Evolutionary conservation across 2,113 vertebrate genomes (phyloP).

Genomic region (Corythoichthys haematopterus): DNA sequence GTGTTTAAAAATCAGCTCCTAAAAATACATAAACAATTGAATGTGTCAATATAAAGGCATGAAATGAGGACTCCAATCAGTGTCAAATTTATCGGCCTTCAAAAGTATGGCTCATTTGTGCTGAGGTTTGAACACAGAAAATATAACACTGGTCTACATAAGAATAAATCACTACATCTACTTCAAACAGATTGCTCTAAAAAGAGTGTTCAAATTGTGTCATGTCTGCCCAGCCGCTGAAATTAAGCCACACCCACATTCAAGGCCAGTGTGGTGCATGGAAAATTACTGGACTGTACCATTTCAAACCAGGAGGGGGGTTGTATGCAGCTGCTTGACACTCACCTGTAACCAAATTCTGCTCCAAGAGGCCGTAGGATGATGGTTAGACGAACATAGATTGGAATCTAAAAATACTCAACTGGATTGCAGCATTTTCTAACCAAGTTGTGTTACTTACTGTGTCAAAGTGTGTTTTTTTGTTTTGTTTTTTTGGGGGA

Average conservation of each 20-base stretch:
- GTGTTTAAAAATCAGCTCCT: not conserved
- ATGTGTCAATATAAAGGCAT: not conserved
- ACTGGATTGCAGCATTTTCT: not conserved
- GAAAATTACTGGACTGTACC: slow-evolving; percentile 68
- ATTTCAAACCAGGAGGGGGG: slow-evolving; percentile 36
- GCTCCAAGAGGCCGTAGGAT: not conserved
- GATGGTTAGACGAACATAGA: not conserved
- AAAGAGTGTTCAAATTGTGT: slow-evolving; percentile 3
- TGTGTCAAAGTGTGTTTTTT: not conserved
- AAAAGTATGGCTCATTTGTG: not conserved
- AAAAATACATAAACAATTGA: not conserved
- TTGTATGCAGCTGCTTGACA: slow-evolving; percentile 22
- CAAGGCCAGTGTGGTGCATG: slow-evolving; percentile 42
- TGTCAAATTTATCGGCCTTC: slow-evolving; percentile 1
- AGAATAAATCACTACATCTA: not conserved
- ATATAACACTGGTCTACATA: not conserved
- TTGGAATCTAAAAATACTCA: not conserved
- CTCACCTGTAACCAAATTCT: not conserved
- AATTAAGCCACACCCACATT: slow-evolving; percentile 62
- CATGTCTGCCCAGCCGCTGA: slow-evolving; percentile 15
- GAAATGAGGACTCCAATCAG: not conserved
- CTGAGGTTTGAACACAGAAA: not conserved
- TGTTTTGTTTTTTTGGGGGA: not conserved
- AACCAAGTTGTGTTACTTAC: not conserved
- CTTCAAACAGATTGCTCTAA: not conserved